Percentiles rank a stretch among this genome's conserved stretches.
Conservation (phyloP, 1,140 invertebrate genomes). For the Steinernema khuongi region DNA sequence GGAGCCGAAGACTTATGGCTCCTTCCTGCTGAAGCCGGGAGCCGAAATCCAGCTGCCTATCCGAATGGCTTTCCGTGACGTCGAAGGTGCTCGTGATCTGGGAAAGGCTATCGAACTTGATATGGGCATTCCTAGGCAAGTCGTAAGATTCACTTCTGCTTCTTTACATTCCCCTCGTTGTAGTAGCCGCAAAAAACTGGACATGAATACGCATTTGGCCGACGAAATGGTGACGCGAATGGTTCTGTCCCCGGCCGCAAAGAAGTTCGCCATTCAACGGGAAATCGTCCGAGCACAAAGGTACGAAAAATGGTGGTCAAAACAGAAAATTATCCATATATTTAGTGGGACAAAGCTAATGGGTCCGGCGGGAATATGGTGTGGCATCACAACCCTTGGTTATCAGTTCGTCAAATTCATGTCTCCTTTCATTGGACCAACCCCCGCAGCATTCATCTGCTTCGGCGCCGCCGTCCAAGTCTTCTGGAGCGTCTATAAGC, state of each 20-base stretch:
- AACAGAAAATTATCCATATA: background rate
- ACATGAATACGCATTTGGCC: conserved; percentile 25
- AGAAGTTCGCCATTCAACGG: conserved; percentile 28
- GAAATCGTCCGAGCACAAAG: conserved; percentile 29
- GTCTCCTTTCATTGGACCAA: background rate
- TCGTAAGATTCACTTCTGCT: background rate
- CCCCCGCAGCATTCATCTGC: background rate
- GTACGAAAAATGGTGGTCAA: conserved; percentile 12
- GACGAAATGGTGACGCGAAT: conserved; percentile 29
- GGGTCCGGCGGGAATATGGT: conserved; percentile 20
- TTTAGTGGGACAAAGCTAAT: conserved; percentile 24
- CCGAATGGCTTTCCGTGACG: conserved; percentile 29
- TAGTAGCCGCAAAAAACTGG: conserved; percentile 29
- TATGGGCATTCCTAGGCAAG: conserved; percentile 28
- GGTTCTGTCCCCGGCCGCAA: conserved; percentile 30
- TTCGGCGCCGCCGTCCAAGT: too few species aligned
- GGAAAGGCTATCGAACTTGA: conserved; percentile 33
- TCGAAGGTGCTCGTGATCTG: conserved; percentile 29
- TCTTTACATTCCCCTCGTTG: background rate
- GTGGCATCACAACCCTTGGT: conserved; percentile 3
- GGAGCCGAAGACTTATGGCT: conserved; percentile 33
- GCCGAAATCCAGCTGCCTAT: conserved; percentile 33
- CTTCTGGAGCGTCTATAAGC: too few species aligned
- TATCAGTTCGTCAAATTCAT: conserved; percentile 19
- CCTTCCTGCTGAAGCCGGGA: conserved; percentile 24